These are phyloP conservation scores for Xenentodon cancila DNA, from an alignment of 2,797 vertebrate species.

Conservation along the genomic window DNA sequence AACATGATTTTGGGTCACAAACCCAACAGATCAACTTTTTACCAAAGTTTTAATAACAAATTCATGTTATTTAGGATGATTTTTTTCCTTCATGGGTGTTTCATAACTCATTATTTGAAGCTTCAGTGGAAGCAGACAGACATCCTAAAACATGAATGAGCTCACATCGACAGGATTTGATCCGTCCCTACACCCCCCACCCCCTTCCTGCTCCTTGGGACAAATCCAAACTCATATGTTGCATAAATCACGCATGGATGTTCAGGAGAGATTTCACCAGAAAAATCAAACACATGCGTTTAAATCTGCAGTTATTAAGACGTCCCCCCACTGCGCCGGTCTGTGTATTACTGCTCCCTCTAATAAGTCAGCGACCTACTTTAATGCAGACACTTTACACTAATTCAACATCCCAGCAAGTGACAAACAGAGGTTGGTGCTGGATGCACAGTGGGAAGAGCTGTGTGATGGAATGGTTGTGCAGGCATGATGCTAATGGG, in stretches of 20 bases:
- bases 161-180: slow-evolving; percentile 30
- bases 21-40: background rate
- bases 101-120: slow-evolving; percentile 27
- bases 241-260: slow-evolving; percentile 43
- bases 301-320: slow-evolving; percentile 37
- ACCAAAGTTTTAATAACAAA: background rate
- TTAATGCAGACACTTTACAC: slow-evolving; percentile 9
- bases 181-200: slow-evolving; percentile 13
- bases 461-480: slow-evolving; percentile 39
- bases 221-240: slow-evolving; percentile 55
- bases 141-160: slow-evolving; percentile 42
- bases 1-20: background rate
- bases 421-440: slow-evolving; percentile 20
- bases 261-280: slow-evolving; percentile 36
- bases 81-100: slow-evolving; percentile 16
- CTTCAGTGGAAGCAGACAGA: slow-evolving; percentile 14
- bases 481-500: slow-evolving; percentile 65
- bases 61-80: background rate
- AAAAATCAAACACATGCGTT: slow-evolving; percentile 13
- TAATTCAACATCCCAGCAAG: slow-evolving; percentile 6
- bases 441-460: slow-evolving; percentile 34
- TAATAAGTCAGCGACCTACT: slow-evolving; percentile 3
- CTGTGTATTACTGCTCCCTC: slow-evolving; percentile 4
- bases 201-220: slow-evolving; percentile 25
- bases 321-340: background rate